Base-by-base conservation (phyloP, 1,140 invertebrate genomes). In the Drosophila dunni region DNA sequence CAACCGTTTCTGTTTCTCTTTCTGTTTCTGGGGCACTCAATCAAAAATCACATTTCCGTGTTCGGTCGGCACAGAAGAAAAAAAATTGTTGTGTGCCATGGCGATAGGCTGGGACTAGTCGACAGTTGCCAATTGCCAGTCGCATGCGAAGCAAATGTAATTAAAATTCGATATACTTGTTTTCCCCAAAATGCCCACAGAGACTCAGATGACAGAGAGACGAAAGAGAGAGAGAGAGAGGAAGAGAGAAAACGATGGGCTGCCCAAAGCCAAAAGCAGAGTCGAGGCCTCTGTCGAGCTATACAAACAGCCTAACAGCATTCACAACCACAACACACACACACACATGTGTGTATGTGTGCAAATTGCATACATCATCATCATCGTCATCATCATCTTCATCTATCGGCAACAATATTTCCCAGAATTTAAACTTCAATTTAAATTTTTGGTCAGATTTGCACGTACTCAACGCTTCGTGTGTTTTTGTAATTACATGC, bases 381-480 rank as follows among this genome's bases (percentile, higher is more conserved):
- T 79, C 65, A 69, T 65, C 53, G 85, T 80, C 81, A 60, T 79
- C 65, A 69, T 65, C 53, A 53, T 51, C 58, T 51, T 24, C 68
- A 44, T 44, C 51, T 63, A 72, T 63, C 36, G 66, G 68, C 77
- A 89, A 75, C 77, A 88, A 79, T 78, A 88, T 86, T 86, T 86
- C 64, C 65, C 84, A 83, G 79, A 88, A 88, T 89, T 89, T 80
- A 89, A 78, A 77, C 84, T 89, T 89, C 84, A 90, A 90, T 91
- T 90, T 90, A 90, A 90, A 90, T 90, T 90, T 90, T 90, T 90
- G 86, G 86, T 90, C 88, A 91, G 88, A 88, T 90, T 90, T 91
- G 86, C 86, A 90, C 86, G 86, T 90, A 90, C 88, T 88, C 77
- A 78, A 74, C 53, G 74, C 73, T 75, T 50, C 65, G 79, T 88